phyloP scores from a whole-genome alignment of 2,113 vertebrate species.

The Microtus pennsylvanicus region DNA sequence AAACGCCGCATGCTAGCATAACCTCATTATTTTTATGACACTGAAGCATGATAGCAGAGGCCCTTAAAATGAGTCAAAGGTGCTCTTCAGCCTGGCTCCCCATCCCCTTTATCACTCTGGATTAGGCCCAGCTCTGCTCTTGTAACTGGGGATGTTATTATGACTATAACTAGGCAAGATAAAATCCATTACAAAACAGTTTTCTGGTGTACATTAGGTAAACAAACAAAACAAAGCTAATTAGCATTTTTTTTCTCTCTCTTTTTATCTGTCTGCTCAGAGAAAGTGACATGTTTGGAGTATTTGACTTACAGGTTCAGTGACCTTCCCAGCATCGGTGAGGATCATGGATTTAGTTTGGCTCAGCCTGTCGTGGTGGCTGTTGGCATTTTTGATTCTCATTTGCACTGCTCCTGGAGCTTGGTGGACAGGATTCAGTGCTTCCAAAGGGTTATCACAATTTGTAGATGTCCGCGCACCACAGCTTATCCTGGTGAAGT shows the following conservation, averaged over 20 bases:
- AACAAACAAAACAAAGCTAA: slow-evolving; percentile 60
- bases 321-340: slow-evolving; percentile 84
- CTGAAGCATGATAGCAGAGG: slow-evolving; percentile 74
- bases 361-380: slow-evolving; percentile 87
- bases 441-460: slow-evolving; percentile 82
- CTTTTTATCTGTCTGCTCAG: background rate
- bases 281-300: slow-evolving; percentile 9
- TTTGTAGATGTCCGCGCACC: slow-evolving; percentile 86
- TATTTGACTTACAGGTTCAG: slow-evolving; percentile 88
- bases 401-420: slow-evolving; percentile 86
- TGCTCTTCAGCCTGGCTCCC: slow-evolving; percentile 73
- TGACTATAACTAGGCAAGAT: slow-evolving; percentile 73
- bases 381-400: slow-evolving; percentile 89
- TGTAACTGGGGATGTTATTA: slow-evolving; percentile 45
- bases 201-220: slow-evolving; percentile 53
- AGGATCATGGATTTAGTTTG: slow-evolving; percentile 92
- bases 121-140: slow-evolving; percentile 71
- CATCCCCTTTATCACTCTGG: slow-evolving; percentile 78
- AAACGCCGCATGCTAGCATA: slow-evolving; percentile 71
- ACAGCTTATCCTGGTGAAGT: slow-evolving; percentile 82
- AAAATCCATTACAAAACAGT: slow-evolving; percentile 66
- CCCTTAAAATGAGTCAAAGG: slow-evolving; percentile 75
- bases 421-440: slow-evolving; percentile 82
- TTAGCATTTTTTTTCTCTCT: background rate
- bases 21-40: slow-evolving; percentile 81